Base-by-base conservation (phyloP, 2,888 invertebrate genomes). In the Caenorhabditis sp. region DNA sequence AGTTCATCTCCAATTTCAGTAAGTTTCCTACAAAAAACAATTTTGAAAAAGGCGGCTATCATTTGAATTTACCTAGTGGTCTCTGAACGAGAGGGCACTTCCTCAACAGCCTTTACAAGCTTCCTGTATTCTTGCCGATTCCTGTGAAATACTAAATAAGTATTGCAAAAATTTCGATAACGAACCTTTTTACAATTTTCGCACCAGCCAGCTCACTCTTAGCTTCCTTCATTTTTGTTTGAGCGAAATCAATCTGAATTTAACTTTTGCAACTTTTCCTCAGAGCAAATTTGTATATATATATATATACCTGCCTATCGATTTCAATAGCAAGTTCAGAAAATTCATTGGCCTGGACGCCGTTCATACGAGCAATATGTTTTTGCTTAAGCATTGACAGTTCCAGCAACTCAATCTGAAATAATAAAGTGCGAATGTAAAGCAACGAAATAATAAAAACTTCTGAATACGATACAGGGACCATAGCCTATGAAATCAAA, bases 101-200 rank as follows among this genome's bases (percentile, higher is more conserved):
- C 81, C 13, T 85, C 80, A 32, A 87, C 82, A 48, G 73, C 65
- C 22, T 81, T 80, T 2, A 82, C 87, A 9, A 86, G 62, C 7
- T 63, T 72, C n/a, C 85, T 82, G 58, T 87, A 87, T 52, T 87
- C 87, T 53, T 87, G 86, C 9, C 83, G 73, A 50, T 87, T 86
- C 45, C 83, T n/a, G n/a, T 56, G 27, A 26, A 56, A 20, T 15
- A 30, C 11, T n/a, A 15, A 39, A 58, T 4, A 13, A n/a, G 8
- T 5, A 7, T 26, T 58, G 22, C 8, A 37, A 7, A 9, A 22
- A 3, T 50, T 45, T 22, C 2, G 24, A 32, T n/a, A 24, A 15
- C 39, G 30, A 17, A 77, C 77, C 61, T 72, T 61, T 73, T 72
- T 4, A 86, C 73, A 20, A 59, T 39, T 37, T 66, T 53, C n/a